Conservation (phyloP, 2,888 invertebrate species). For the Chalcis sispes region DNA sequence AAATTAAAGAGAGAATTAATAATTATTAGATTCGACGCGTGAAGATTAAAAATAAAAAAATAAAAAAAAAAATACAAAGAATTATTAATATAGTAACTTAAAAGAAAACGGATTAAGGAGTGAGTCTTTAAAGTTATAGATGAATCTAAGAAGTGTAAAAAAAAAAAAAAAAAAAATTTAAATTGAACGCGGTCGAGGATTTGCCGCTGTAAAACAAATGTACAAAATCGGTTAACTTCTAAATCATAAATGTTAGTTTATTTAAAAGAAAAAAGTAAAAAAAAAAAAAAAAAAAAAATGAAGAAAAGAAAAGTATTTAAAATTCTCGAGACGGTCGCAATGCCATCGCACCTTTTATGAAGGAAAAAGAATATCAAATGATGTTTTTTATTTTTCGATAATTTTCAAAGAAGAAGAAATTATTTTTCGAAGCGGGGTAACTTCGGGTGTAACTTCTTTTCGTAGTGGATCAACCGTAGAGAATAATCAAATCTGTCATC, state of each 20-base stretch:
- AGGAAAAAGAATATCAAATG: slow-evolving; percentile 34
- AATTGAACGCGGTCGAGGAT: slow-evolving; percentile 65
- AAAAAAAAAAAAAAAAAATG: slow-evolving; percentile 52
- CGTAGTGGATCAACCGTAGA: slow-evolving; percentile 31
- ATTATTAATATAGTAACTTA: slow-evolving; percentile 71
- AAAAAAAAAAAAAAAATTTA: slow-evolving; percentile 61
- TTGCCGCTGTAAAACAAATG: slow-evolving; percentile 68
- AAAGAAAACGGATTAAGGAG: slow-evolving; percentile 58
- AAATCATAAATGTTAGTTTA: slow-evolving; percentile 73
- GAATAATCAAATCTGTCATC: slow-evolving; percentile 30
- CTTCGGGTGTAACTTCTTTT: slow-evolving; percentile 39
- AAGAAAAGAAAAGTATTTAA: slow-evolving; percentile 68
- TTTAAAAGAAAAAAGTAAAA: slow-evolving; percentile 49
- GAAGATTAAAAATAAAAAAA: slow-evolving; percentile 58
- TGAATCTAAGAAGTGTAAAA: slow-evolving; percentile 66
- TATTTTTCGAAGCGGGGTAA: slow-evolving; percentile 43
- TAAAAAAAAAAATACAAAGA: slow-evolving; percentile 55
- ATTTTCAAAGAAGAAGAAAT: slow-evolving; percentile 29
- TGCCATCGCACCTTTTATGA: slow-evolving; percentile 48
- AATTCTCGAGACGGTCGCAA: slow-evolving; percentile 54
- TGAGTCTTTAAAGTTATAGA: slow-evolving; percentile 73
- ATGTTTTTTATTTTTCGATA: slow-evolving; percentile 37
- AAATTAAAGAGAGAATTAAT: slow-evolving; percentile 69
- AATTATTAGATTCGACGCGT: slow-evolving; percentile 55
- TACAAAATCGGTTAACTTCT: slow-evolving; percentile 74